Percentiles rank a stretch among this genome's conserved stretches.
phyloP scores from a whole-genome alignment of 1,140 invertebrate species.

The Leptopilina clavipes region DNA sequence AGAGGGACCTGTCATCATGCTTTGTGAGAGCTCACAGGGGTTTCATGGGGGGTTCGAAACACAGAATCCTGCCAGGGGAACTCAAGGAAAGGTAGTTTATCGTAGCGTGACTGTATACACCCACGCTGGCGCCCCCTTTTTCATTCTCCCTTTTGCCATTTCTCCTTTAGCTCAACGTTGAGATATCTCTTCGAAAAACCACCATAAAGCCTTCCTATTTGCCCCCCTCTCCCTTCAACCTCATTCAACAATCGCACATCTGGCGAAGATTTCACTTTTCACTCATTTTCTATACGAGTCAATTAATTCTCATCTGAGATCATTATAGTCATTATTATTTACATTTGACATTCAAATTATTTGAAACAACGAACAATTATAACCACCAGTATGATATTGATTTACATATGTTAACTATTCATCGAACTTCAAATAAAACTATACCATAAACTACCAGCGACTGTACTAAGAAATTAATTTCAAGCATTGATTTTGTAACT shows the following conservation, averaged over 20 bases:
- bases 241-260: constrained; percentile 55
- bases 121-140: constrained; percentile 57
- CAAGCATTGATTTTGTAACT: no score
- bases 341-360: background rate
- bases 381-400: no score
- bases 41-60: constrained; percentile 45
- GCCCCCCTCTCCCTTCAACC: constrained; percentile 1
- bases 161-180: constrained; percentile 45
- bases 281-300: constrained; percentile 50
- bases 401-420: no score
- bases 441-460: no score
- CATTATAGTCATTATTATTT: background rate
- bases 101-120: constrained; percentile 57
- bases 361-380: no score
- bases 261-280: constrained; percentile 53
- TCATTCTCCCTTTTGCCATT: constrained; percentile 54
- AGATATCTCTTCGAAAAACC: constrained; percentile 51
- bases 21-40: constrained; percentile 54
- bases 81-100: constrained; percentile 58
- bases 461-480: no score
- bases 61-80: constrained; percentile 46
- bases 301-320: constrained; percentile 13
- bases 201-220: constrained; percentile 48
- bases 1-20: constrained; percentile 56
- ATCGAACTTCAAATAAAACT: no score